phyloP scores from a whole-genome alignment of 2,888 invertebrate genomes.

The Drosophila demipolita region DNA sequence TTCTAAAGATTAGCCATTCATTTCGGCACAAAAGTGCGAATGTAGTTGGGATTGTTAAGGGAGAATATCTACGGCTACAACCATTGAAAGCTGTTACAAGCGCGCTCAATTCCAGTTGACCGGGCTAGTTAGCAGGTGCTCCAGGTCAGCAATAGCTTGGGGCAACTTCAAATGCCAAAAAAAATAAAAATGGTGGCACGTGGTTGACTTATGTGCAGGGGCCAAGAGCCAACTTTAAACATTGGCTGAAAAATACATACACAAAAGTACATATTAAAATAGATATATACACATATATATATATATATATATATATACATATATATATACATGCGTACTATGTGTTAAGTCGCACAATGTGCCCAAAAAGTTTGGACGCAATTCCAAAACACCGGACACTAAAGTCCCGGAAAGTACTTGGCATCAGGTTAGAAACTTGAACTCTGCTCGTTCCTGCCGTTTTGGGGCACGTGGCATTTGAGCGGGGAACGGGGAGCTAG shows the following conservation, averaged over 20 bases:
- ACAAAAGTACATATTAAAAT: slow-evolving; percentile 1
- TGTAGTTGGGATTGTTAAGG: background rate
- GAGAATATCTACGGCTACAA: slow-evolving; percentile 33
- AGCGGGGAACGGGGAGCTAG: background rate
- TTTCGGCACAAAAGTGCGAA: slow-evolving; percentile 44
- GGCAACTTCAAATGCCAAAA: slow-evolving; percentile 47
- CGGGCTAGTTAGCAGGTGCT: slow-evolving; percentile 70
- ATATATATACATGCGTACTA: background rate
- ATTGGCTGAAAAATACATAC: slow-evolving; percentile 44
- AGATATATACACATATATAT: background rate
- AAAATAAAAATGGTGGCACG: slow-evolving; percentile 50
- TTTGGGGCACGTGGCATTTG: background rate
- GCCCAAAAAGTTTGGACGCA: slow-evolving; percentile 49
- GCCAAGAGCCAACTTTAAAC: slow-evolving; percentile 69
- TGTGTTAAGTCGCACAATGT: slow-evolving; percentile 58
- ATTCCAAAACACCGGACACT: slow-evolving; percentile 66
- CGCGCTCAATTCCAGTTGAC: slow-evolving; percentile 59
- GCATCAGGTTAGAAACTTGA: slow-evolving; percentile 56
- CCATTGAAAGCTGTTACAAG: slow-evolving; percentile 50
- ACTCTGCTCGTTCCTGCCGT: background rate
- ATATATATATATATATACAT: background rate
- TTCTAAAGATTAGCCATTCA: slow-evolving; percentile 80
- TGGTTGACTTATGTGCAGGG: slow-evolving; percentile 74
- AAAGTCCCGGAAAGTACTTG: slow-evolving; percentile 67
- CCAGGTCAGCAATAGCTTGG: slow-evolving; percentile 44